phyloP scores from a whole-genome alignment of 2,888 invertebrate species.

The Zele albiditarsus region DNA sequence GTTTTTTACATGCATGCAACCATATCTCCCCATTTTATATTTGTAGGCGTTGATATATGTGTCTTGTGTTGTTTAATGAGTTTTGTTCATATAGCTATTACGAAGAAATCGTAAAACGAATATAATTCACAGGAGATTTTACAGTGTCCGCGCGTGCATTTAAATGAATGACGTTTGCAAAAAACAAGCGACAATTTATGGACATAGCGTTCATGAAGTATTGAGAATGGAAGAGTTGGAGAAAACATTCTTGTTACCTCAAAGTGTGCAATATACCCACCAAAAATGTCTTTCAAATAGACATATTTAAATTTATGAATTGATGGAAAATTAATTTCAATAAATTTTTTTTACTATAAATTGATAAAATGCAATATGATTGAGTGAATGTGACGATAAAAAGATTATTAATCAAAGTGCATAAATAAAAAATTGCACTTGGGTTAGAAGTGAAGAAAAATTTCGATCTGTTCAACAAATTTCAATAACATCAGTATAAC shows the following conservation, averaged over 20 bases:
- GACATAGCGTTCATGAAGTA: background rate
- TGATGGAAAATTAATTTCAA: no score
- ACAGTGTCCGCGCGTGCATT: background rate
- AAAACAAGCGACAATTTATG: slow-evolving; percentile 23
- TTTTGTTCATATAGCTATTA: slow-evolving; percentile 8
- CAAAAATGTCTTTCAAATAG: no score
- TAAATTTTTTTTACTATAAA: no score
- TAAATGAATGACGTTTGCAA: background rate
- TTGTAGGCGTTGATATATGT: slow-evolving; percentile 11
- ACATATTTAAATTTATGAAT: no score
- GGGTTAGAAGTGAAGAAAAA: no score
- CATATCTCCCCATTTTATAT: background rate
- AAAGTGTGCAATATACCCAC: no score
- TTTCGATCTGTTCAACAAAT: background rate
- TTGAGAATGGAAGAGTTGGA: no score
- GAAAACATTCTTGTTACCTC: no score
- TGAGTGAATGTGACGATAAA: no score
- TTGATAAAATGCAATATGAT: no score
- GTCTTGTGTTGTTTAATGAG: background rate
- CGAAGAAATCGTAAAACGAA: slow-evolving; percentile 3
- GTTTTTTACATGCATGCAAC: slow-evolving; percentile 3
- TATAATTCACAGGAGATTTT: slow-evolving; percentile 10
- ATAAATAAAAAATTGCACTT: no score
- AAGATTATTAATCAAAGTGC: no score
- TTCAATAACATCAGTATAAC: slow-evolving; percentile 1